Base-by-base conservation (phyloP, 2,113 vertebrate species). In the Xiphophorus couchianus region DNA sequence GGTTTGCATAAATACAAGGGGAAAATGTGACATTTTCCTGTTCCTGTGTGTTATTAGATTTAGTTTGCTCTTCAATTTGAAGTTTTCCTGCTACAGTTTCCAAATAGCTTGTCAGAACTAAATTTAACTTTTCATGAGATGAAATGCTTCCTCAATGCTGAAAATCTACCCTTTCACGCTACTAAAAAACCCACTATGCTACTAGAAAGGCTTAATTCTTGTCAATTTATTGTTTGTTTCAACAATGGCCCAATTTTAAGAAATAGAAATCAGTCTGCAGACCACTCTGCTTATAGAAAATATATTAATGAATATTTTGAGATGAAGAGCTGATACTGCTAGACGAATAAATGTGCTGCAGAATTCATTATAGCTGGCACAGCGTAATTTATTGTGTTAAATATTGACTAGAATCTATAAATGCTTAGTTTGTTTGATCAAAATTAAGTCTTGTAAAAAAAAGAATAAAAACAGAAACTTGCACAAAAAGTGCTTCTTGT, bases 41-140 rank as follows among this genome's bases (percentile, higher is more conserved):
- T 54, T 66, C 13, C 2, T n/a, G 25, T 33, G 11, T 66, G 37
- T 28, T 27, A 27, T 28, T 27, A 27, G 69, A 5, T 19, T 31
- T n/a, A n/a, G 28, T 76, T 69, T 63, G 39, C n/a, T 62, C 54
- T 62, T 22, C 39, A 30, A 51, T 69, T 22, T 51, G 60, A 54
- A 13, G n/a, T 44, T 22, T 35, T 66, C 25, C 25, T 13, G 63
- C 11, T n/a, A 4, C 22, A 54, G 51, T 54, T 22, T 58, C 22
- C 51, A 58, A 58, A 11, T 58, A 25, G 22, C 22, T 58, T 58
- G 25, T 58, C 51, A n/a, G 22, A 1, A 58, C 48, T 54, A 4
- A 58, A 11, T 58, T 58, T 0, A 58, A n/a, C 25, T n/a, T 58
- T 58, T 51, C 17, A 54, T 54, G 17, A 54, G 19, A 51, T 15